These are phyloP conservation scores for Aplocera efformata DNA, from an alignment of 2,888 invertebrate species.

Conservation along the genomic window DNA sequence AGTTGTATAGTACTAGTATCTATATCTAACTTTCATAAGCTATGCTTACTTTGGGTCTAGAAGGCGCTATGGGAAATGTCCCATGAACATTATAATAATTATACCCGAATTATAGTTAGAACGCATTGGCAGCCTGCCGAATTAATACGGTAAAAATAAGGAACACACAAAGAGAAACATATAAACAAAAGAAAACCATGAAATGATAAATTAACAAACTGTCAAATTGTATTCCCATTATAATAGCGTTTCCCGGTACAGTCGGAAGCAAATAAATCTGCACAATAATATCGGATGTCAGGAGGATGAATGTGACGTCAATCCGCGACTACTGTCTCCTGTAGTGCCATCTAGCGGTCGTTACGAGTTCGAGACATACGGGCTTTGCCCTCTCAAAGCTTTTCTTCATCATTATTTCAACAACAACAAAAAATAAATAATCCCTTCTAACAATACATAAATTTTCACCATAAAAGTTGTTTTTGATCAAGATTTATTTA, in stretches of 20 bases:
- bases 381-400: constrained; percentile 13
- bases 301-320: constrained; percentile 73
- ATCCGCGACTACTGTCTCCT: constrained; percentile 60
- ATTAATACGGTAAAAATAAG: neutral
- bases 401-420: no score
- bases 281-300: constrained; percentile 63
- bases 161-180: constrained; percentile 2
- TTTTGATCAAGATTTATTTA: no score
- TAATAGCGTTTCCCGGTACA: constrained; percentile 64
- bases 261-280: constrained; percentile 73
- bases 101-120: no score
- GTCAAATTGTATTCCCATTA: constrained; percentile 54
- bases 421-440: no score
- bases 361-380: constrained; percentile 45
- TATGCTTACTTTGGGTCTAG: no score
- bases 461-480: no score
- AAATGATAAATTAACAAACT: constrained; percentile 45
- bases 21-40: no score
- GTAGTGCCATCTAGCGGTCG: constrained; percentile 41
- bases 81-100: no score
- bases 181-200: constrained; percentile 9
- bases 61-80: no score
- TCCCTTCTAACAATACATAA: no score
- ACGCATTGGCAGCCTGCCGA: no score
- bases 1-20: no score